Evolutionary conservation across 2,113 vertebrate genomes (phyloP), one percentile per base, ranked within the genome.

Genomic region (Furnarius figulus): DNA sequence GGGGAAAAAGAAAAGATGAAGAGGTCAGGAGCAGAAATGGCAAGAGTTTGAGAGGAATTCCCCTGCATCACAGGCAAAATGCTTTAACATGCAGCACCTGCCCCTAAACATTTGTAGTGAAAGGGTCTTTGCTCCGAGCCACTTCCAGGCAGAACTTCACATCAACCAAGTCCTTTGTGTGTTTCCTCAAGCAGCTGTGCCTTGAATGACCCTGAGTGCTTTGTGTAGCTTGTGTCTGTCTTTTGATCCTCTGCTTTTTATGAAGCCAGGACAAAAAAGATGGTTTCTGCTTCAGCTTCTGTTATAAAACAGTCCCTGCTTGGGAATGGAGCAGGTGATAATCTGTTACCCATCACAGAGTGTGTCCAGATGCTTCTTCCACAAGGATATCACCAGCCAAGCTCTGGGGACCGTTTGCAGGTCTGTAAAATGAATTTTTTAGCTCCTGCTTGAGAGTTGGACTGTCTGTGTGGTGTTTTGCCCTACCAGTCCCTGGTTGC

Each of bases 41-140:
- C 59, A 15, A 67, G 53, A 76, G 13, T 89, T 42, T 30, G 74
- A 67, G 70, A 97, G 94, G 96, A 98, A 93, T 95, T 95, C 85
- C 97, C 98, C 98, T 42, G 42, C 33, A 42, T 6, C 77, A 10
- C 59, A 65, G 55, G 4, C 21, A 37, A 5, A 27, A 24, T 31
- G 33, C 7, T 92, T 8, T 7, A 8, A 25, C 14, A 11, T 2
- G 3, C 24, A 84, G 2, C 14, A 56, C 8, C 33, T n/a, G 25
- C 23, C 42, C 53, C 25, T 24, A 13, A n/a, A 23, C 0, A 23
- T 6, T 3, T 19, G 30, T 5, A 42, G 20, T 35, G 18, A 66
- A 42, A 12, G 5, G 37, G 17, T 9, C 3, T 20, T 35, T 42
- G 44, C n/a, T 66, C 23, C 4, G 18, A 89, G 28, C 30, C 46